Percentiles rank a stretch among this genome's conserved stretches.
phyloP scores from a whole-genome alignment of 1,140 invertebrate genomes.

The Tenebrio molitor region DNA sequence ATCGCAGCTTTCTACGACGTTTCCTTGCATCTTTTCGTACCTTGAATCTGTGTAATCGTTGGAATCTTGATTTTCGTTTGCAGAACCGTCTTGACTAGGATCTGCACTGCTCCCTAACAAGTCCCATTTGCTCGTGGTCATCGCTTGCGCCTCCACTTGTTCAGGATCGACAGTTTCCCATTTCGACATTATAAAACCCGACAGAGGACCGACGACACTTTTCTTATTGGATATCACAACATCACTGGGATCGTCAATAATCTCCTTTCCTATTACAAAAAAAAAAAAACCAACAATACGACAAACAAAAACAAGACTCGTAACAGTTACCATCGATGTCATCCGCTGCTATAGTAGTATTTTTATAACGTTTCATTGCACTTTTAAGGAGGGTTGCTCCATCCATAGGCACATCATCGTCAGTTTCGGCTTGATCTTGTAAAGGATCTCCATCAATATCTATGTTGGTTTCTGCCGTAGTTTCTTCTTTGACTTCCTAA shows the following conservation, averaged over 20 bases:
- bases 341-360: slow-evolving; percentile 56
- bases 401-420: slow-evolving; percentile 84
- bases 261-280: slow-evolving; percentile 55
- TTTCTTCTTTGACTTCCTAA: slow-evolving; percentile 53
- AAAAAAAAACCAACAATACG: neutral
- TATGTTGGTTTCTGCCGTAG: slow-evolving; percentile 66
- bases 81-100: slow-evolving; percentile 71
- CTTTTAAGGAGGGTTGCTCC: slow-evolving; percentile 83
- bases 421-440: slow-evolving; percentile 68
- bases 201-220: slow-evolving; percentile 53
- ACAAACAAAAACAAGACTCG: no score
- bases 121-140: slow-evolving; percentile 93
- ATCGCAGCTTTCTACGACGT: no score
- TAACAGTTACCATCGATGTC: slow-evolving; percentile 58
- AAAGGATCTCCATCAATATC: slow-evolving; percentile 79
- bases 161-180: slow-evolving; percentile 97
- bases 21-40: slow-evolving; percentile 47
- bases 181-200: slow-evolving; percentile 88
- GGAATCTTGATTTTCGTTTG: slow-evolving; percentile 62
- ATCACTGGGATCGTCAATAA: slow-evolving; percentile 62
- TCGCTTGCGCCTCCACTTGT: slow-evolving; percentile 87
- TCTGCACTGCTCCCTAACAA: slow-evolving; percentile 66
- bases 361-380: slow-evolving; percentile 71
- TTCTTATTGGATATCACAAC: slow-evolving; percentile 45
- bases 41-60: slow-evolving; percentile 62